Conservation (phyloP, 2,797 vertebrate genomes). For the Ctenochaetus hawaiiensis region DNA sequence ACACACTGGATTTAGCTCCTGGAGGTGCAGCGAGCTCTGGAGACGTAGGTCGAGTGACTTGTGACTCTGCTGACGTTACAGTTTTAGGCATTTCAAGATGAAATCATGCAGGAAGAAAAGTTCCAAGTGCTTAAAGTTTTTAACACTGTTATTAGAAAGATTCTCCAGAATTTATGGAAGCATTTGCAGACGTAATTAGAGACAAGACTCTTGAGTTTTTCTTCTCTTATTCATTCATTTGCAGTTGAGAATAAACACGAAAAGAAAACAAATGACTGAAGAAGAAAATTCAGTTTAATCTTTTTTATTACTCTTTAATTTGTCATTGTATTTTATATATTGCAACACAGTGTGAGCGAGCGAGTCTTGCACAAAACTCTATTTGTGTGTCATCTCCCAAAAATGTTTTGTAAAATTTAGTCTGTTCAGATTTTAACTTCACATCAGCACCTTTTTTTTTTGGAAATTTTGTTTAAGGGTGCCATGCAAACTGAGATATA, state of each 20-base stretch:
- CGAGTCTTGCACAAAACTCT: too few relatives aligned
- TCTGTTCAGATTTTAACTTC: too few relatives aligned
- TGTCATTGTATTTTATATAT: too few relatives aligned
- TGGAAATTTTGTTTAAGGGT: too few relatives aligned
- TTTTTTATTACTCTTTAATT: too few relatives aligned
- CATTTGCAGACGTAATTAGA: not conserved
- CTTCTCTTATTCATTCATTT: not conserved
- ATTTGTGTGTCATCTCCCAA: too few relatives aligned
- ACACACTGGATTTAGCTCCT: not conserved
- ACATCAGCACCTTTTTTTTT: too few relatives aligned
- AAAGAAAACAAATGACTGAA: too few relatives aligned
- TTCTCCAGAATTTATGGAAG: not conserved
- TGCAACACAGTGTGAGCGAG: too few relatives aligned
- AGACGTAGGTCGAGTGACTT: not conserved
- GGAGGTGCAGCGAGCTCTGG: not conserved
- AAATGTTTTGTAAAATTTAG: too few relatives aligned
- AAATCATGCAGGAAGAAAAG: slow-evolving; percentile 9
- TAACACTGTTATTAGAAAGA: slow-evolving; percentile 6
- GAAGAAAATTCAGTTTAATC: too few relatives aligned
- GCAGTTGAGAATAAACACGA: not conserved
- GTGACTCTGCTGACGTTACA: not conserved
- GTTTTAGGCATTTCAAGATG: slow-evolving; percentile 17
- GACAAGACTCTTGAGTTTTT: not conserved
- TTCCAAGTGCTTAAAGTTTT: slow-evolving; percentile 1
- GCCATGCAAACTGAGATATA: too few relatives aligned